Conservation (phyloP, 2,888 invertebrate genomes). For the Eledona agricola region DNA sequence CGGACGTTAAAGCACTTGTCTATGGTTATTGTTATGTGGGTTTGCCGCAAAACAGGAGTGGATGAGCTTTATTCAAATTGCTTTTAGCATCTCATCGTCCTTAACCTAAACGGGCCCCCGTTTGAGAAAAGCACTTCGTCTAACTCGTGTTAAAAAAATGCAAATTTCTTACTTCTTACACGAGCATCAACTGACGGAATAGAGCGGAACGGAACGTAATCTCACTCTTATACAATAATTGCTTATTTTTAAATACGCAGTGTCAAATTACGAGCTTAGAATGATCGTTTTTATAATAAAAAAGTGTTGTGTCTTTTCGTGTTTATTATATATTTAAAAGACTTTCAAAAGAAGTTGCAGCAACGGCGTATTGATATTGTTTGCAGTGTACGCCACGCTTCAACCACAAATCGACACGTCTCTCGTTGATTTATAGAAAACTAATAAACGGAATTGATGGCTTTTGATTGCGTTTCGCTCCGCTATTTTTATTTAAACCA, state of each 20-base stretch:
- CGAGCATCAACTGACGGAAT: no score
- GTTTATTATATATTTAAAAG: no score
- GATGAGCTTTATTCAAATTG: conserved; percentile 30
- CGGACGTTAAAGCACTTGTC: conserved; percentile 2
- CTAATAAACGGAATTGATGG: conserved; percentile 4
- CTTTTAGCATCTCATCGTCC: conserved; percentile 22
- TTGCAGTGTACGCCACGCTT: no score
- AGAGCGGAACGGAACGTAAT: no score
- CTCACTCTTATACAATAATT: no score
- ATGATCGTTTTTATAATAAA: no score
- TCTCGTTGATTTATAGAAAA: conserved; percentile 14
- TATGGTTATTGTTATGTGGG: conserved; percentile 24
- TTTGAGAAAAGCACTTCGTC: conserved; percentile 13
- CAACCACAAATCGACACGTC: conserved; percentile 1
- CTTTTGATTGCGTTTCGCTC: conserved; percentile 13
- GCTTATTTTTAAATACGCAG: no score
- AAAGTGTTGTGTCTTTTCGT: no score
- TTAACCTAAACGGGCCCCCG: conserved; percentile 18
- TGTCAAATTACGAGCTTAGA: no score
- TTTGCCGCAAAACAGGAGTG: conserved; percentile 10
- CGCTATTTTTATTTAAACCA: conserved; percentile 14
- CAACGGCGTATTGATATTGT: no score
- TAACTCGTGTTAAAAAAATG: conserved; percentile 22
- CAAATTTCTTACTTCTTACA: no score
- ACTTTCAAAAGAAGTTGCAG: no score